These are phyloP conservation scores for Oikopleura vanhoeffeni DNA, from an alignment of 23 tunicate species.

Conservation along the genomic window DNA sequence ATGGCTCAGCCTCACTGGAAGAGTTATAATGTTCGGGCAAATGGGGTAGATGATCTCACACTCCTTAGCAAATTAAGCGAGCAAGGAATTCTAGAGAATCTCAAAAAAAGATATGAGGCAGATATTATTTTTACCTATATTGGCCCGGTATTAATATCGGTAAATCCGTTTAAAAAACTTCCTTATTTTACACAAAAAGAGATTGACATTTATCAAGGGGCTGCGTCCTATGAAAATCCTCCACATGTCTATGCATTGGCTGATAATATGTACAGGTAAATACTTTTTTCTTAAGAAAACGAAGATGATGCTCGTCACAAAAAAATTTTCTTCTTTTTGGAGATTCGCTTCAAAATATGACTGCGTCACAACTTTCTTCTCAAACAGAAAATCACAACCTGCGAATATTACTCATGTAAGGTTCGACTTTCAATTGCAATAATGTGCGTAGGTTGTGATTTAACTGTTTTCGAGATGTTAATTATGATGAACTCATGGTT, in stretches of 20 bases:
- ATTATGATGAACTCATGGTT: too few relatives aligned
- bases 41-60: conserved; percentile 96
- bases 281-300: too few relatives aligned
- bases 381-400: too few relatives aligned
- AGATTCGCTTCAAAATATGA: too few relatives aligned
- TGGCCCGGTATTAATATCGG: conserved; percentile 94
- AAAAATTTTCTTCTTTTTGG: too few relatives aligned
- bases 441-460: too few relatives aligned
- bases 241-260: conserved; percentile 95
- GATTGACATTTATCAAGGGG: conserved; percentile 94
- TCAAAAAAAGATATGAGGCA: conserved; percentile 84
- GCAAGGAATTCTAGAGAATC: conserved; percentile 49
- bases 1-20: conserved; percentile 95
- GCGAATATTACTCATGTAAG: too few relatives aligned
- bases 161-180: conserved; percentile 95
- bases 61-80: conserved; percentile 68
- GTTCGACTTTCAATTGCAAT: too few relatives aligned
- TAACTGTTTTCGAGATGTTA: too few relatives aligned
- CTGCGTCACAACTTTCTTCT: too few relatives aligned
- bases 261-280: conserved; percentile 64
- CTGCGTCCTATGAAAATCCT: conserved; percentile 96
- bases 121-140: conserved; percentile 98
- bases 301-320: too few relatives aligned
- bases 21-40: conserved; percentile 82
- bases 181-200: conserved; percentile 86